These are phyloP conservation scores for Neofelis nebulosa DNA, from an alignment of 2,113 vertebrate species.

Conservation along the genomic window DNA sequence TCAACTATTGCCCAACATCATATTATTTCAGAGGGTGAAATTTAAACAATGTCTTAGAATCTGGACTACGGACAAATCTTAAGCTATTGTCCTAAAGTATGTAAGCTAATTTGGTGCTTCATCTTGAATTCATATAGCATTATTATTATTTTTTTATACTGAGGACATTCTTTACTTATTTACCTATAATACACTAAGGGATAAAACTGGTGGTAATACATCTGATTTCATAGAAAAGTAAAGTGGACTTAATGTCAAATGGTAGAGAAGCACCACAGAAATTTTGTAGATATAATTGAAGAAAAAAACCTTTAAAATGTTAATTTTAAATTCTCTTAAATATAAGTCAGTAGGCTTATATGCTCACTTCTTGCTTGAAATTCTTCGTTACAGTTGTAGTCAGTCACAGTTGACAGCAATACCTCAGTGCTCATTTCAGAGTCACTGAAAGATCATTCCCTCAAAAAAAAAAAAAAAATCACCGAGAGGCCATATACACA, in stretches of 20 bases:
- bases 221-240: not conserved
- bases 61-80: not conserved
- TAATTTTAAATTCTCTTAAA: not conserved
- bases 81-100: not conserved
- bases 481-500: not conserved
- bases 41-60: not conserved
- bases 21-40: not conserved
- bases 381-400: not conserved
- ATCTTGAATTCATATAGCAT: not conserved
- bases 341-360: not conserved
- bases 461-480: not conserved
- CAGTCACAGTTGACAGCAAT: not conserved
- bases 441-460: not conserved
- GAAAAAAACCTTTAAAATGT: not conserved
- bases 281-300: not conserved
- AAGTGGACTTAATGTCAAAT: not conserved
- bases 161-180: not conserved
- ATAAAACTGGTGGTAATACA: not conserved
- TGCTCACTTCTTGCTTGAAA: slow-evolving; percentile 7
- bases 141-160: not conserved
- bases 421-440: not conserved
- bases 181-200: not conserved
- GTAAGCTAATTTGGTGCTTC: not conserved
- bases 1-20: not conserved
- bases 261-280: not conserved